A percentile compares a stretch with the other conserved stretches of the same genome.
Conservation (phyloP, 2,797 vertebrate species). For the Monodelphis domestica region DNA sequence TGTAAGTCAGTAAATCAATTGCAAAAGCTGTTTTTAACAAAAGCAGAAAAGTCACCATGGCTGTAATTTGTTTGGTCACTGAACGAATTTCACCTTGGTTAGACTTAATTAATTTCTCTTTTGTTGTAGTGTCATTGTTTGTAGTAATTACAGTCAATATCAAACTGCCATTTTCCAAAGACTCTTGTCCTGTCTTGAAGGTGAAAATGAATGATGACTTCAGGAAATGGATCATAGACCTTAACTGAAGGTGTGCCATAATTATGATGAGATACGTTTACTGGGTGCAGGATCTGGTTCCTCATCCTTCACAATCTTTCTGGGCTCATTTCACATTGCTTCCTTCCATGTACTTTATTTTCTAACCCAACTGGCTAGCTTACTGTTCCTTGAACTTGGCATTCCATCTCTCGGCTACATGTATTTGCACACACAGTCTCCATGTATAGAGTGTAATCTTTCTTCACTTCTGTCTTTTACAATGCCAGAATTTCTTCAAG, state of each 20-base stretch:
- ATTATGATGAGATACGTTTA: neutral
- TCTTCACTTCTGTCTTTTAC: neutral
- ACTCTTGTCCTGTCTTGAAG: neutral
- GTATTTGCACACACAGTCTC: neutral
- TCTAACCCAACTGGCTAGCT: neutral
- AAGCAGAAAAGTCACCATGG: neutral
- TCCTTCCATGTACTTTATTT: neutral
- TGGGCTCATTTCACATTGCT: neutral
- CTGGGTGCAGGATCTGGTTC: neutral
- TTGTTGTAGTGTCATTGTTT: neutral
- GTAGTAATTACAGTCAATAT: neutral
- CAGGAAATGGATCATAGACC: neutral
- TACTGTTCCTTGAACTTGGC: neutral
- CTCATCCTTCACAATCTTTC: neutral
- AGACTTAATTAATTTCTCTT: neutral
- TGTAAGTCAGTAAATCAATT: neutral
- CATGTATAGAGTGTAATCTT: neutral
- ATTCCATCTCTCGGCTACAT: neutral
- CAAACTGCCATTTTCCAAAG: neutral
- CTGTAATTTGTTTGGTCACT: neutral
- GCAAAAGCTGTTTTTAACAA: neutral
- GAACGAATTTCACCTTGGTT: neutral
- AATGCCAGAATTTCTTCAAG: neutral
- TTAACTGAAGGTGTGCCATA: neutral
- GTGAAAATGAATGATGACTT: neutral